Percentiles rank a stretch among this genome's conserved stretches.
Evolutionary conservation across 2,888 invertebrate genomes (phyloP).

Genomic region (Taphrorychus bicolor): DNA sequence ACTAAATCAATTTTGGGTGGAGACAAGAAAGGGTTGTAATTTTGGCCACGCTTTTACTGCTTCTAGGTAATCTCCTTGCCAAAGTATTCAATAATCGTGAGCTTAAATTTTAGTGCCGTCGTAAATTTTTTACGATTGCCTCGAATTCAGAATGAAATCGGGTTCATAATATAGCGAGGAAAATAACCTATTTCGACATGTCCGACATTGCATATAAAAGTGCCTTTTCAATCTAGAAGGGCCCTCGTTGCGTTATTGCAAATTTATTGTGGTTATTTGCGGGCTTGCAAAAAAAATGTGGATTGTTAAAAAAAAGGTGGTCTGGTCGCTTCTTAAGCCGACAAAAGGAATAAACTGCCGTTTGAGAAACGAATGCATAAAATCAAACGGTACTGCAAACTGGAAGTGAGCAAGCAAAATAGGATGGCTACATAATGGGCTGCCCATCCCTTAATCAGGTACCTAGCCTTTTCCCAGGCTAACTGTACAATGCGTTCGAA

Average conservation of each 20-base stretch:
- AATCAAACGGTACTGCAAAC: background rate
- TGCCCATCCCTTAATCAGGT: slow-evolving; percentile 17
- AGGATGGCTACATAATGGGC: slow-evolving; percentile 26
- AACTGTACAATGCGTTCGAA: slow-evolving; percentile 22
- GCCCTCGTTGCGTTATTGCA: background rate
- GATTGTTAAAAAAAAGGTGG: no score
- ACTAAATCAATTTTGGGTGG: slow-evolving; percentile 68
- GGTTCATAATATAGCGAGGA: background rate
- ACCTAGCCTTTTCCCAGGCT: slow-evolving; percentile 17
- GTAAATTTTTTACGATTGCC: background rate
- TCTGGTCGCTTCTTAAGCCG: no score
- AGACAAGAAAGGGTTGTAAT: background rate
- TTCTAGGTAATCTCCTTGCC: slow-evolving; percentile 77
- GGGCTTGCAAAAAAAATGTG: no score
- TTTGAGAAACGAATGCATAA: no score
- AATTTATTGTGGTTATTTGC: no score
- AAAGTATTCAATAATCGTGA: slow-evolving; percentile 26
- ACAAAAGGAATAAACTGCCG: no score
- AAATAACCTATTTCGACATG: background rate
- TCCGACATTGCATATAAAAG: background rate
- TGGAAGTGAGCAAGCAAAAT: slow-evolving; percentile 8
- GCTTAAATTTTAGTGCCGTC: background rate
- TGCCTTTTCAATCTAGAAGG: background rate
- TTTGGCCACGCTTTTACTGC: background rate
- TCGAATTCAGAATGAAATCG: background rate